Conservation (phyloP, 2,113 vertebrate genomes). For the Ptilorrhoa leucosticta region DNA sequence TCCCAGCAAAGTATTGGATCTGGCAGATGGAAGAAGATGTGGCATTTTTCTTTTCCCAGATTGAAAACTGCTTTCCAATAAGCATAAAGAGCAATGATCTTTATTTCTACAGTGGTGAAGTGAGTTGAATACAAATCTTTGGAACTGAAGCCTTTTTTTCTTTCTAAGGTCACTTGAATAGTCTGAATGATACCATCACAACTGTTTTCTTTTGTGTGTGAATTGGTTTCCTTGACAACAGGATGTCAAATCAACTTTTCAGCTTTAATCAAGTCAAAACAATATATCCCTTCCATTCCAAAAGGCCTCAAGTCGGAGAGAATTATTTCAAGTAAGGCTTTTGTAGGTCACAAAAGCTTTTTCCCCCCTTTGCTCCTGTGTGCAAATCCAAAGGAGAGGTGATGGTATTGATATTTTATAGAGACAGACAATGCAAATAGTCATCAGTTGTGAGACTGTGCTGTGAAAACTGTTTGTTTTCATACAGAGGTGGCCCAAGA, state of each 20-base stretch:
- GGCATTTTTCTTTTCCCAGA: slow-evolving; percentile 46
- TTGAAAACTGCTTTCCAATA: slow-evolving; percentile 57
- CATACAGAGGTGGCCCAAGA: neutral
- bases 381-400: slow-evolving; percentile 20
- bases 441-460: neutral
- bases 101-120: slow-evolving; percentile 48
- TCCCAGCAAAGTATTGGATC: slow-evolving; percentile 14
- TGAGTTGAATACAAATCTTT: slow-evolving; percentile 55
- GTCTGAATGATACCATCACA: slow-evolving; percentile 66
- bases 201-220: slow-evolving; percentile 67
- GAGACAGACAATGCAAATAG: slow-evolving; percentile 36
- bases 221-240: slow-evolving; percentile 74
- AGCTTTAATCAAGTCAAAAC: slow-evolving; percentile 74
- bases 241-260: slow-evolving; percentile 69
- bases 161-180: slow-evolving; percentile 68
- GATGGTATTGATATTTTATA: slow-evolving; percentile 20
- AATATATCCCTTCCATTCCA: slow-evolving; percentile 70
- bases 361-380: neutral
- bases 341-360: slow-evolving; percentile 53
- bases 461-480: slow-evolving; percentile 33
- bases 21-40: slow-evolving; percentile 30
- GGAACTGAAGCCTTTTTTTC: slow-evolving; percentile 53
- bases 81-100: slow-evolving; percentile 63
- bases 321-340: slow-evolving; percentile 68
- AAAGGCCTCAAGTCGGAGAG: slow-evolving; percentile 62